Conservation (phyloP, 2,797 vertebrate genomes). For the Rhynchotus rufescens region DNA sequence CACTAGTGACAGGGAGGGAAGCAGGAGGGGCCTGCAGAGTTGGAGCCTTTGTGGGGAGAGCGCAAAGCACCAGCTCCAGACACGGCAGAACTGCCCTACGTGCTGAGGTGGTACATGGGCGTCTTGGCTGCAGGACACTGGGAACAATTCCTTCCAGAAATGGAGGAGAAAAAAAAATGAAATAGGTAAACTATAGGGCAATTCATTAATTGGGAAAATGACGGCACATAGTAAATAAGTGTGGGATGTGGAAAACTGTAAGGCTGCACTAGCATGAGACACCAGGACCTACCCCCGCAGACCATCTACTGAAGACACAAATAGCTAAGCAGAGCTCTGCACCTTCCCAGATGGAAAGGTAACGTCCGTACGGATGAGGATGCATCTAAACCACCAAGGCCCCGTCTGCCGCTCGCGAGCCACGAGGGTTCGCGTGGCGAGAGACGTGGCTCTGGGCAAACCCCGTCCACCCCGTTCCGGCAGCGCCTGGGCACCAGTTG, state of each 20-base stretch:
- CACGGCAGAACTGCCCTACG: neutral
- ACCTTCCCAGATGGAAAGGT: neutral
- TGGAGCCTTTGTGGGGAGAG: neutral
- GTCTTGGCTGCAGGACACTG: neutral
- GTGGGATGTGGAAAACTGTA: accelerated
- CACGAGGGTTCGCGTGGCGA: neutral
- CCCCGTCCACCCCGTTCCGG: neutral
- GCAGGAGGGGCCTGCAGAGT: neutral
- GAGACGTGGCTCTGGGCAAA: neutral
- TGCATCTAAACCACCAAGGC: accelerated
- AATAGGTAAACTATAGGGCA: neutral
- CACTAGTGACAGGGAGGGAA: neutral
- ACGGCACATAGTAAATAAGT: accelerated
- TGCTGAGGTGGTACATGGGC: neutral
- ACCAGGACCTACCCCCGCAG: too few relatives aligned
- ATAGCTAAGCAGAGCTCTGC: neutral
- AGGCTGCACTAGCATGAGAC: accelerated
- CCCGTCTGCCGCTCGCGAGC: neutral
- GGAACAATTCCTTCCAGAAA: neutral
- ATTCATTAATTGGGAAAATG: neutral
- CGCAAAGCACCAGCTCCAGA: neutral
- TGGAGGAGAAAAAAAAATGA: too few relatives aligned
- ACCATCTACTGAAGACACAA: neutral
- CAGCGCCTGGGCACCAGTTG: neutral
- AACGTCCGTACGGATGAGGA: neutral